These are phyloP conservation scores for Scomberomorus guttatus DNA, from an alignment of 2,797 vertebrate species.

Conservation along the genomic window DNA sequence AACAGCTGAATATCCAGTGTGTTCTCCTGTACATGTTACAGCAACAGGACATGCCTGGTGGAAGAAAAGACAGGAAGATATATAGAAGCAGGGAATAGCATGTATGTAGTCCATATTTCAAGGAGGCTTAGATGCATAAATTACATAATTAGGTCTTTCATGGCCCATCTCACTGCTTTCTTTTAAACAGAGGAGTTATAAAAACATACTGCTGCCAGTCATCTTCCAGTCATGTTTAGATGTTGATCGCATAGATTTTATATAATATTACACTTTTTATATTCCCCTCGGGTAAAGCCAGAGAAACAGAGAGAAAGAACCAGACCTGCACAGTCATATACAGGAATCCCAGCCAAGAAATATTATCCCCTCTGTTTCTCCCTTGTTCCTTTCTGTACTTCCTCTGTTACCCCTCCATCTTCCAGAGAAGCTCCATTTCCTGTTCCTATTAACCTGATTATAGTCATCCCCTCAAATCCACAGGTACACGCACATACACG, in stretches of 20 bases:
- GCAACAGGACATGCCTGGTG: neutral
- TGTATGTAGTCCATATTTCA: slow-evolving; percentile 19
- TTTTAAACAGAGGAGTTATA: slow-evolving; percentile 44
- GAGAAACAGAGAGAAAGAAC: neutral
- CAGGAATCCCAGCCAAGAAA: slow-evolving; percentile 64
- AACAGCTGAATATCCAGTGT: neutral
- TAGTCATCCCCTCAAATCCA: slow-evolving; percentile 60
- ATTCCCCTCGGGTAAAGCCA: slow-evolving; percentile 27
- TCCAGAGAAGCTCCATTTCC: slow-evolving; percentile 76
- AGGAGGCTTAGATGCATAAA: slow-evolving; percentile 12
- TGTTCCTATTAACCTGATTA: slow-evolving; percentile 79
- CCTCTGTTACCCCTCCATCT: slow-evolving; percentile 60
- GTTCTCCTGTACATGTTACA: neutral
- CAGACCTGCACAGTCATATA: slow-evolving; percentile 60
- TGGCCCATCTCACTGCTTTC: slow-evolving; percentile 11
- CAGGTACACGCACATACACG: slow-evolving; percentile 44
- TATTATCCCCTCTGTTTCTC: slow-evolving; percentile 58
- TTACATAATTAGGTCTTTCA: slow-evolving; percentile 24
- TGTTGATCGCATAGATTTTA: slow-evolving; percentile 46
- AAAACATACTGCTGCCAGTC: slow-evolving; percentile 47
- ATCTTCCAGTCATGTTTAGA: slow-evolving; percentile 37
- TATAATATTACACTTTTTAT: slow-evolving; percentile 19
- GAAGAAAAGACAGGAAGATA: neutral
- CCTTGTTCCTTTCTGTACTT: slow-evolving; percentile 57
- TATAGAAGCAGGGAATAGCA: slow-evolving; percentile 27